These are phyloP conservation scores for Tragulus kanchil DNA, from an alignment of 2,113 vertebrate species.

Conservation along the genomic window DNA sequence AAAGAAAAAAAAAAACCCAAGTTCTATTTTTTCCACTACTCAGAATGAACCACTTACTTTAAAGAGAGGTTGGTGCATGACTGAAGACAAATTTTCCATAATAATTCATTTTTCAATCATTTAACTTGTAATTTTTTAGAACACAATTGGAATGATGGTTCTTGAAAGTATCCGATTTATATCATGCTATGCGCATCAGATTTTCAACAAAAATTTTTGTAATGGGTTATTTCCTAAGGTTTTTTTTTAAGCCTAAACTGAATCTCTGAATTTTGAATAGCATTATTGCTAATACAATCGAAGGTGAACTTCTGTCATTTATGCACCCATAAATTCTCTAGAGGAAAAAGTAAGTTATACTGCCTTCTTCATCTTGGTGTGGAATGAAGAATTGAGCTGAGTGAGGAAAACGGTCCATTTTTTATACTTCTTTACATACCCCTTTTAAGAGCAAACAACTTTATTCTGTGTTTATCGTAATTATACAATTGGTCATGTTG, in stretches of 20 bases:
- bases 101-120: not conserved
- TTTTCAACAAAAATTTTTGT: constrained; percentile 17
- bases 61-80: not conserved
- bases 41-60: not conserved
- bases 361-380: not conserved
- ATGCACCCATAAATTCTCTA: not conserved
- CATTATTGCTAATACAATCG: not conserved
- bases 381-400: not conserved
- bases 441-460: not conserved
- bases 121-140: not conserved
- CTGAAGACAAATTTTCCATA: not conserved
- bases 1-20: not conserved
- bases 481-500: not conserved
- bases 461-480: not conserved
- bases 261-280: not conserved
- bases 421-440: not conserved
- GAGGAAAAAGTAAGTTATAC: not conserved
- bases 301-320: not conserved
- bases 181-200: not conserved
- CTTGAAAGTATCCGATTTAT: not conserved
- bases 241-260: not conserved
- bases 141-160: not conserved
- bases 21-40: not conserved
- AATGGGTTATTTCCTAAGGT: not conserved
- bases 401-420: not conserved